Conservation (phyloP, 2,888 invertebrate genomes). For the Rosalia funebris region DNA sequence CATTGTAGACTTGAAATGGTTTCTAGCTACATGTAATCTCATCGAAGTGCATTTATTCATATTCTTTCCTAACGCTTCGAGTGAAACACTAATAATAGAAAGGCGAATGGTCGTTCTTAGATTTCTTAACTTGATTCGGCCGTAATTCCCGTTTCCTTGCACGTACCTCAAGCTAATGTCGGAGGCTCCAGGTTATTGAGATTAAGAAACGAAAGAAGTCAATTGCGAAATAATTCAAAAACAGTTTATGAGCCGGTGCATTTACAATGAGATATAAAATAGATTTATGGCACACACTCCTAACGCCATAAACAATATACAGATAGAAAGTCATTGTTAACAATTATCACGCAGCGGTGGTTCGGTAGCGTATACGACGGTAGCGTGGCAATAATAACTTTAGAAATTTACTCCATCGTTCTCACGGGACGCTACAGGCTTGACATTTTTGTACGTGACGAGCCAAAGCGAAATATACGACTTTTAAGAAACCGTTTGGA, state of each 20-base stretch:
- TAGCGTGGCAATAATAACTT: conserved; percentile 21
- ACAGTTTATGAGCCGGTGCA: conserved; percentile 13
- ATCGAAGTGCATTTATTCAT: background rate
- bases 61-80: background rate
- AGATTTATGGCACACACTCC: conserved; percentile 22
- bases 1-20: no score
- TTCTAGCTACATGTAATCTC: no score
- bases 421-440: conserved; percentile 1
- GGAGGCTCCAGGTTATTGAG: background rate
- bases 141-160: background rate
- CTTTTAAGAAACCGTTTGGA: no score
- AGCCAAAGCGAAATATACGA: background rate
- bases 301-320: conserved; percentile 37
- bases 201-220: conserved; percentile 2
- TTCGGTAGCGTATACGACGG: conserved; percentile 30
- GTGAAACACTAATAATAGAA: background rate
- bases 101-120: background rate
- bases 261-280: conserved; percentile 21
- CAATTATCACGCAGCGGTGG: conserved; percentile 36
- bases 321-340: conserved; percentile 39
- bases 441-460: background rate
- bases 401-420: conserved; percentile 9
- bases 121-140: background rate
- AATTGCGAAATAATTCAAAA: conserved; percentile 15
- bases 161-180: background rate